These are phyloP conservation scores for Atractosteus spatula DNA, from an alignment of 2,113 vertebrate species.

Conservation along the genomic window DNA sequence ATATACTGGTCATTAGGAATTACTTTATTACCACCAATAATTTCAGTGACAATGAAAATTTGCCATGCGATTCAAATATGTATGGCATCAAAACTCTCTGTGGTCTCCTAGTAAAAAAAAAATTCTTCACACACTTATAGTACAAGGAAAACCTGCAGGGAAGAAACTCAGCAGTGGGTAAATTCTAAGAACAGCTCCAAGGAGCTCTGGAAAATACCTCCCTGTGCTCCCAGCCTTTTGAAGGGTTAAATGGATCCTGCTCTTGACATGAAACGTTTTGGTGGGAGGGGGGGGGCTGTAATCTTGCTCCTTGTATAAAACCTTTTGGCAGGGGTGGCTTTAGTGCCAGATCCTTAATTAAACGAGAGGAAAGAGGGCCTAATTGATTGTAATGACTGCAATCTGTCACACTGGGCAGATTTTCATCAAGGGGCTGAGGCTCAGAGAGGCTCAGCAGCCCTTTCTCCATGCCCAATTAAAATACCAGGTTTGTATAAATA, in stretches of 20 bases:
- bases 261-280: conserved; percentile 9
- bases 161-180: too few relatives aligned
- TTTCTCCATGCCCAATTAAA: background rate
- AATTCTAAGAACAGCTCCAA: too few relatives aligned
- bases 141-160: too few relatives aligned
- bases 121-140: too few relatives aligned
- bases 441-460: conserved; percentile 9
- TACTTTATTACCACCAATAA: too few relatives aligned
- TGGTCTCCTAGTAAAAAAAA: too few relatives aligned
- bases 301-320: conserved; percentile 35
- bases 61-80: too few relatives aligned
- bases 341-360: conserved; percentile 44
- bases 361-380: conserved; percentile 39
- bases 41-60: too few relatives aligned
- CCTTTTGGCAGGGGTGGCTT: conserved; percentile 34
- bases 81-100: too few relatives aligned
- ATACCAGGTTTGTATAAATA: background rate
- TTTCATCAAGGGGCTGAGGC: conserved; percentile 14
- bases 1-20: too few relatives aligned
- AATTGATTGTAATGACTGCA: conserved; percentile 55
- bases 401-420: conserved; percentile 24
- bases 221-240: background rate
- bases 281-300: conserved; percentile 5
- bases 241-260: background rate
- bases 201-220: background rate